Base-by-base conservation (phyloP, 1,140 invertebrate genomes). In the Drosophila equinoxialis region DNA sequence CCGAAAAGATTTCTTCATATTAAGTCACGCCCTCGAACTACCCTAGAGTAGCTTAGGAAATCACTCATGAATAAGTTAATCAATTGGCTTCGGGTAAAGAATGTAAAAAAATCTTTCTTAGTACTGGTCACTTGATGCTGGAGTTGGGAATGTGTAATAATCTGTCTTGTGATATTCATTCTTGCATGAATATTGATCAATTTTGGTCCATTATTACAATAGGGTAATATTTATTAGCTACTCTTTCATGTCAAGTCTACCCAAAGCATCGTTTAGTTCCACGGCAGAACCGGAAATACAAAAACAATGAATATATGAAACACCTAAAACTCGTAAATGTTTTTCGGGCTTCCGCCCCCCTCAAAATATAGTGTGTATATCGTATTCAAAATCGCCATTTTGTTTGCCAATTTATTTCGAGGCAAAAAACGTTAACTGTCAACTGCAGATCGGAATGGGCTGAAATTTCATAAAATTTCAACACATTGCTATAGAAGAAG, bases 371-470 rank as follows among this genome's bases (percentile, higher is more conserved):
- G 37, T 39, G 11, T 39, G 37, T 39, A 8, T 51, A 8, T 51
- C 0, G 45, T 23, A 23, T 51, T 51, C 17, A 51, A 76, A 72
- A 79, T 68, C 79, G 65, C 54, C 58, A 76, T 79, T 76, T 71
- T 78, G 68, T 71, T 42, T 71, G 68, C 14, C 64, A 68, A 26
- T 26, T 26, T 4, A 4, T 26, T 26, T 26, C 23, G 23, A 26
- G 23, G 2, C 23, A 26, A 42, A 54, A 81, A 68, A 65, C 68
- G 76, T 48, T 60, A 42, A 75, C 58, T 78, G 71, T 75, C 64
- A 72, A 74, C 79, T 76, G 73, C 76, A 82, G 72, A 55, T 68
- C 61, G 73, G 68, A 65, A 67, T 23, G 65, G 8, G 10, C 11
- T 8, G 60, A 59, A 65, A 55, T 33, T 63, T 41, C 33, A 48